Conservation (phyloP, 53 echinoderm and acorn worm species). For the Antedon mediterranea region DNA sequence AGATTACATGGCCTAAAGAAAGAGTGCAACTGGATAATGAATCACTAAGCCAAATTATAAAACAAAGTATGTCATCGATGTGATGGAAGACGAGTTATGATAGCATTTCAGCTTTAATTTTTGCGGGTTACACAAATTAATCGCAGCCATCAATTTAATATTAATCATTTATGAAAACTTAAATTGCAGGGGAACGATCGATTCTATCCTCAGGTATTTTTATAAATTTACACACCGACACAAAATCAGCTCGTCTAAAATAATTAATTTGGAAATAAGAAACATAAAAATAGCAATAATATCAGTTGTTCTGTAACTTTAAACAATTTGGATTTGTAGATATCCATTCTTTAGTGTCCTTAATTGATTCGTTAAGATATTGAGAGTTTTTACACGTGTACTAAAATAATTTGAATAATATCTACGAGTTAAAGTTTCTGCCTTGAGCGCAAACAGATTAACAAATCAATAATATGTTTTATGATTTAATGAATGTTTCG, state of each 20-base stretch:
- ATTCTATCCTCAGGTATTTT: neutral
- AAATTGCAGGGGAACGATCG: neutral
- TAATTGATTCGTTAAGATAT: too few species aligned
- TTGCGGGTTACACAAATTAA: neutral
- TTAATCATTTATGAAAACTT: neutral
- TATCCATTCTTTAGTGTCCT: neutral
- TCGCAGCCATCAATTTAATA: neutral
- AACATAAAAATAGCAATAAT: neutral
- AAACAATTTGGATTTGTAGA: neutral
- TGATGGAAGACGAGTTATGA: neutral
- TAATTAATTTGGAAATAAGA: neutral
- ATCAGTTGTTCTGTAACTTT: neutral
- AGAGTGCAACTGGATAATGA: too few species aligned
- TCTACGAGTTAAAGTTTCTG: neutral
- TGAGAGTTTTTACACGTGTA: too few species aligned
- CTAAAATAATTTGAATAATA: too few species aligned
- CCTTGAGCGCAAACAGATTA: neutral
- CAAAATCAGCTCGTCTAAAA: neutral
- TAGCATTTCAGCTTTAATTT: neutral
- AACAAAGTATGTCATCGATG: too few species aligned
- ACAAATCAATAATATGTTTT: neutral
- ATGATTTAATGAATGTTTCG: neutral
- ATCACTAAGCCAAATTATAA: too few species aligned
- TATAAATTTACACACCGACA: neutral
- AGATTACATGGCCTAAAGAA: too few species aligned